Evolutionary conservation across 2,888 invertebrate species (phyloP).

Genomic region (Gari tellinella): DNA sequence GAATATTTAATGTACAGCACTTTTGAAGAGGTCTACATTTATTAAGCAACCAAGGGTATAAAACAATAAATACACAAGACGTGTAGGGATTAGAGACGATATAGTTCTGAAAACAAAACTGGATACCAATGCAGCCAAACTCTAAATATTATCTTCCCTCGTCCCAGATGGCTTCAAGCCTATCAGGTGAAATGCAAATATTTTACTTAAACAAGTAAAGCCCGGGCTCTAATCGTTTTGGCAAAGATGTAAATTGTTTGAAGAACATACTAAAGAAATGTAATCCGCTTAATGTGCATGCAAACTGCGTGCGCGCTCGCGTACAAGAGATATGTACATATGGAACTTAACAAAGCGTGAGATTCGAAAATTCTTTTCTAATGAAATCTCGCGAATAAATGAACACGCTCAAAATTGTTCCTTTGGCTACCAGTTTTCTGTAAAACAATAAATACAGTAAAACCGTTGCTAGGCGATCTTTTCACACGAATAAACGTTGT

Average conservation of each 20-base stretch:
- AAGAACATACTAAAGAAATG: slow-evolving; percentile 3
- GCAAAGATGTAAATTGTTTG: slow-evolving; percentile 1
- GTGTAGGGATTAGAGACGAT: too few species aligned
- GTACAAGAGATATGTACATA: background rate
- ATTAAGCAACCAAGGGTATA: too few species aligned
- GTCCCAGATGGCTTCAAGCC: slow-evolving; percentile 5
- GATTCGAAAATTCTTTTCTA: slow-evolving; percentile 38
- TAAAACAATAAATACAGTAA: too few species aligned
- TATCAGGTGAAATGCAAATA: slow-evolving; percentile 10
- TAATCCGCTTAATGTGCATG: slow-evolving; percentile 4
- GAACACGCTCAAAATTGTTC: slow-evolving; percentile 14
- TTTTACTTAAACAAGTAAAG: background rate
- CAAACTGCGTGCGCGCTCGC: background rate
- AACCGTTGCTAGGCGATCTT: too few species aligned
- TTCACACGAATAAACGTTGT: too few species aligned
- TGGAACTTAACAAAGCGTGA: slow-evolving; percentile 37
- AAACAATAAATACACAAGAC: too few species aligned
- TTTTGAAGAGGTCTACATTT: too few species aligned
- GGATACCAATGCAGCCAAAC: slow-evolving; percentile 15
- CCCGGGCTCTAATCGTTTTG: background rate
- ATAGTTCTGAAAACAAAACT: slow-evolving; percentile 2
- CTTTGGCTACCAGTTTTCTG: background rate
- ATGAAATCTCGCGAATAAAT: slow-evolving; percentile 29
- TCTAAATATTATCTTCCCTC: background rate
- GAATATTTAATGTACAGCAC: too few species aligned